These are phyloP conservation scores for Lepidostoma basale DNA, from an alignment of 1,140 invertebrate species.

Conservation along the genomic window DNA sequence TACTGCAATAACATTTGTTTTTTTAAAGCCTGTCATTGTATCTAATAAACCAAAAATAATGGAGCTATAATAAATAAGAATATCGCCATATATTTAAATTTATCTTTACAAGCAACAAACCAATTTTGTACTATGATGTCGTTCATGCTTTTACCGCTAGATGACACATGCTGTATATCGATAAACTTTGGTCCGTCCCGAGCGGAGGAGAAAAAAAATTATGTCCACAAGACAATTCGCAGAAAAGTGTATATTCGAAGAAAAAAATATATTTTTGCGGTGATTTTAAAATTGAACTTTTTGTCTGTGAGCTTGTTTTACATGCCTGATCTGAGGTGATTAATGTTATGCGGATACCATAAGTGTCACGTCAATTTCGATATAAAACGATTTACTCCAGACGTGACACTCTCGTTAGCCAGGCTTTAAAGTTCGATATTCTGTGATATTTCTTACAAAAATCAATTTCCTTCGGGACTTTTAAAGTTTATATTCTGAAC, in stretches of 20 bases:
- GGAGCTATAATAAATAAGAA: no score
- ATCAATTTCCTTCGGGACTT: constrained; percentile 21
- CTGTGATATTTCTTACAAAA: constrained; percentile 16
- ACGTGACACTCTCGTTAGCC: constrained; percentile 26
- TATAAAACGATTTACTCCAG: constrained; percentile 29
- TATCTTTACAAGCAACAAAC: constrained; percentile 3
- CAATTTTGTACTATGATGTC: constrained; percentile 4
- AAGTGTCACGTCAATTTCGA: constrained; percentile 26
- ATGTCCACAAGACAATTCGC: not conserved
- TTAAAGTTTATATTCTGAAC: constrained; percentile 14
- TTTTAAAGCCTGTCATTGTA: no score
- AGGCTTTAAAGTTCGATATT: constrained; percentile 23
- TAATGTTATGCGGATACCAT: not conserved
- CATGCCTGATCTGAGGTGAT: not conserved
- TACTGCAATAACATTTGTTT: no score
- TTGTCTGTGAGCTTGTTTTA: not conserved
- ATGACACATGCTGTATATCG: constrained; percentile 20
- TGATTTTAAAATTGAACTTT: not conserved
- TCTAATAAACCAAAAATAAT: no score
- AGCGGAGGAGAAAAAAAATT: not conserved
- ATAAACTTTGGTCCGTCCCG: constrained; percentile 6
- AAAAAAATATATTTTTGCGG: not conserved
- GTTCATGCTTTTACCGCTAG: constrained; percentile 17
- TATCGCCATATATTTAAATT: not conserved
- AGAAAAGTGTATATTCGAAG: not conserved